Evolutionary conservation across 2,888 invertebrate genomes (phyloP), one percentile per base, ranked within the genome.

Genomic region (Ectobius pallidus): DNA sequence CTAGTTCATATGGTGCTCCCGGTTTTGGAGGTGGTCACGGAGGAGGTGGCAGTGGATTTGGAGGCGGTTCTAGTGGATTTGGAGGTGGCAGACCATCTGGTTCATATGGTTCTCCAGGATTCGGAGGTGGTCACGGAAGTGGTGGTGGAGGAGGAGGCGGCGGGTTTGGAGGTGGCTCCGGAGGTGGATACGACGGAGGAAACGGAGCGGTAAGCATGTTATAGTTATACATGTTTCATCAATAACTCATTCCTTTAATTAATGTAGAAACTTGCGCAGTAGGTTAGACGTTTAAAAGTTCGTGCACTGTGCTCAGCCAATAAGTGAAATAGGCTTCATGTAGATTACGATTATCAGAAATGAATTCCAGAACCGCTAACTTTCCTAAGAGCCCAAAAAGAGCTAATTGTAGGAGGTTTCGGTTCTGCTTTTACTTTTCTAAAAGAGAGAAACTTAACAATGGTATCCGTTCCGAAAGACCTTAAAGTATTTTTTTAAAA

Each of bases 1-100:
- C 71, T 7, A n/a, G 25, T 7, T 44, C 63, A n/a, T 74, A 74
- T 65, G 74, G 72, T n/a, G 71, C 74, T 11, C 74, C 74, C n/a
- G 71, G 62, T n/a, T 61, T 58, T 30, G 61, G 75, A 9, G 72
- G 75, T n/a, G 72, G 72, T 25, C 2, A 22, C 68, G 71, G 71
- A 27, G 70, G 68, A 11, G 72, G 72, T 16, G 49, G 63, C n/a
- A 62, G 70, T n/a, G 55, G 75, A 44, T 70, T 70, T 22, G 75
- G 75, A 18, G 70, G 70, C 30, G 46, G 32, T 39, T 32, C 18
- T 2, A 68, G 72, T 7, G 70, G 65, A 1, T 63, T 42, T 16
- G 73, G 70, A 7, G 67, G 69, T n/a, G 61, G 61, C 1, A 58
- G 71, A 20, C 71, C 71, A n/a, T 71, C 71, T 7, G n/a, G 25